Evolutionary conservation across 2,797 vertebrate genomes (phyloP), one percentile per base, ranked within the genome.

Genomic region (Chrysocyon brachyurus): DNA sequence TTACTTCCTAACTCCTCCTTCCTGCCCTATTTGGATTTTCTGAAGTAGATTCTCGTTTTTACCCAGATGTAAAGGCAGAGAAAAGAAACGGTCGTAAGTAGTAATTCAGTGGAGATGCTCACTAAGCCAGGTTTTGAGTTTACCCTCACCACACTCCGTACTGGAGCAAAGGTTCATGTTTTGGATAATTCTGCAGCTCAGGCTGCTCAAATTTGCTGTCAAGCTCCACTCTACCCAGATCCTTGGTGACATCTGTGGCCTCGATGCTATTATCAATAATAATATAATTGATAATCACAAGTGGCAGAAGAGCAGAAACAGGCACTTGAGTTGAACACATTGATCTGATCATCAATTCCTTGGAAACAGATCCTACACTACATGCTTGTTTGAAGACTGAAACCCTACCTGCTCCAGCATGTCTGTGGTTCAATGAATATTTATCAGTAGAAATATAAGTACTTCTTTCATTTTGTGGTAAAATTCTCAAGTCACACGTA

Each of bases 401-500:
- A 89, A 70, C 52, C 40, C 46, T 0, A 77, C 12, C 56, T 12
- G 33, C 24, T 52, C 72, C 72, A 14, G 31, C 16, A 40, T 64
- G 49, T 22, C 19, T 15, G 46, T 33, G 82, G 36, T 33, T 72
- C 54, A 24, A 4, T 28, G 36, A 88, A 83, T 59, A 54, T 40
- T 73, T 66, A 52, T 89, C 72, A 46, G 49, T 14, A 64, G 2
- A 49, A 64, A 40, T 52, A 52, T 57, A 63, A 40, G 49, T 2
- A 36, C 21, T 75, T 59, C 88, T 87, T 86, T 49, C 56, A 78
- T 88, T 82, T 72, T 49, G 15, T 11, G 54, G 78, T 85, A 66
- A 64, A 96, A 82, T 75, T 81, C 57, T 95, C 95, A 94, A 85
- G 77, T 54, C 75, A 68, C n/a, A 36, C 2, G 2, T 52, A 68